These are phyloP conservation scores for Fragum sueziense DNA, from an alignment of 2,888 invertebrate genomes.

Conservation along the genomic window DNA sequence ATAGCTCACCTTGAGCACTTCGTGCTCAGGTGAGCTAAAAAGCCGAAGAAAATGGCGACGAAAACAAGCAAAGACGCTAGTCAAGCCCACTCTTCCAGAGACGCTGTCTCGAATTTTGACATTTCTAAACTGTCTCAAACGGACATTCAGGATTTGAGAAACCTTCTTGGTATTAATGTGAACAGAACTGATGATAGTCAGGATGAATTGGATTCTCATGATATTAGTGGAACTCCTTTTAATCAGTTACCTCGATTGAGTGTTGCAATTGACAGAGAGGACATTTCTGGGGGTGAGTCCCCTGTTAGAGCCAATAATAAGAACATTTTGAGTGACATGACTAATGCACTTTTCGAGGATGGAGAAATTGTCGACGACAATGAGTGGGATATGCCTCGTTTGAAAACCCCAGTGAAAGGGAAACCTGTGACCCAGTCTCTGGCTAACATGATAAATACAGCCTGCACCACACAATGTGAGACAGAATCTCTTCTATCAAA, in stretches of 20 bases:
- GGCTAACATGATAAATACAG: constrained; percentile 21
- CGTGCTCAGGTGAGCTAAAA: too few relatives aligned
- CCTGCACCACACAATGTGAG: constrained; percentile 25
- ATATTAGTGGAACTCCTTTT: too few relatives aligned
- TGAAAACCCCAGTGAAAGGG: constrained; percentile 20
- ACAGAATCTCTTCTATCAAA: too few relatives aligned
- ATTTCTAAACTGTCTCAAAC: neutral
- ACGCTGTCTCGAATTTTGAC: neutral
- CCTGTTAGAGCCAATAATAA: too few relatives aligned
- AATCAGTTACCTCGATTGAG: neutral
- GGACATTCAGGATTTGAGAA: neutral
- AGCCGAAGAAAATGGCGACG: too few relatives aligned
- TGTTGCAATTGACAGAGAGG: neutral
- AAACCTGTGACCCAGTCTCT: constrained; percentile 10
- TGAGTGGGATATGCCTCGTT: constrained; percentile 15
- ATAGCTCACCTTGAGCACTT: too few relatives aligned
- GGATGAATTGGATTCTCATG: too few relatives aligned
- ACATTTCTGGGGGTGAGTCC: neutral
- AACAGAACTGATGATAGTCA: too few relatives aligned
- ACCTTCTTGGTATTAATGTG: neutral
- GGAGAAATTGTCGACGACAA: constrained; percentile 1
- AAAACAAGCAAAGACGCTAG: too few relatives aligned
- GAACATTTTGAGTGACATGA: neutral
- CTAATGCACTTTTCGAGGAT: neutral
- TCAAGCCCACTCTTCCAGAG: too few relatives aligned